Conservation (phyloP, 2,888 invertebrate genomes). For the Helicoverpa assulta region DNA sequence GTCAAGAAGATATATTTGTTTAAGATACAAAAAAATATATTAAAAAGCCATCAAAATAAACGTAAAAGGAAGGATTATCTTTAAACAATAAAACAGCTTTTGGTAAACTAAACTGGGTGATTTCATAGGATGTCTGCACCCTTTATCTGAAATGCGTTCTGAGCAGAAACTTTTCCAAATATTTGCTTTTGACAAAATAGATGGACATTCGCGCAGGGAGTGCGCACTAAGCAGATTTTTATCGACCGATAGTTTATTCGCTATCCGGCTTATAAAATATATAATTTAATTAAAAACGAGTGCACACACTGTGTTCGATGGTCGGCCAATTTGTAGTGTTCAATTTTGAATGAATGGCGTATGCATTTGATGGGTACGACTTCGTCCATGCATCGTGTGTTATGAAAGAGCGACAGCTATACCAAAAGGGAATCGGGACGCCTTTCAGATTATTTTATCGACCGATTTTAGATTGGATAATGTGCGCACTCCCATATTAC, state of each 20-base stretch:
- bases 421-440: slow-evolving; percentile 53
- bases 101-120: slow-evolving; percentile 32
- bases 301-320: slow-evolving; percentile 55
- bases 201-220: slow-evolving; percentile 55
- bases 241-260: slow-evolving; percentile 47
- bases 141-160: slow-evolving; percentile 3
- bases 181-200: slow-evolving; percentile 17
- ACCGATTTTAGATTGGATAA: slow-evolving; percentile 57
- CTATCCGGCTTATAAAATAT: slow-evolving; percentile 45
- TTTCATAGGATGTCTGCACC: slow-evolving; percentile 11
- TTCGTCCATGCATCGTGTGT: slow-evolving; percentile 36
- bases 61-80: slow-evolving; percentile 35
- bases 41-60: slow-evolving; percentile 43
- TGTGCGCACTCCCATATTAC: slow-evolving; percentile 55
- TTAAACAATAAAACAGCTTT: slow-evolving; percentile 34
- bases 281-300: slow-evolving; percentile 53
- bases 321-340: slow-evolving; percentile 48
- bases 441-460: slow-evolving; percentile 55
- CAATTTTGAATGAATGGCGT: slow-evolving; percentile 41
- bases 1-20: slow-evolving; percentile 3
- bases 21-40: slow-evolving; percentile 31
- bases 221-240: slow-evolving; percentile 51
- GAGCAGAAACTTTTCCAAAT: slow-evolving; percentile 11
- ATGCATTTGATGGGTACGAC: slow-evolving; percentile 18
- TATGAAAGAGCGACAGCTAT: slow-evolving; percentile 28